phyloP scores from a whole-genome alignment of 2,113 vertebrate genomes.

The Ginglymostoma cirratum region DNA sequence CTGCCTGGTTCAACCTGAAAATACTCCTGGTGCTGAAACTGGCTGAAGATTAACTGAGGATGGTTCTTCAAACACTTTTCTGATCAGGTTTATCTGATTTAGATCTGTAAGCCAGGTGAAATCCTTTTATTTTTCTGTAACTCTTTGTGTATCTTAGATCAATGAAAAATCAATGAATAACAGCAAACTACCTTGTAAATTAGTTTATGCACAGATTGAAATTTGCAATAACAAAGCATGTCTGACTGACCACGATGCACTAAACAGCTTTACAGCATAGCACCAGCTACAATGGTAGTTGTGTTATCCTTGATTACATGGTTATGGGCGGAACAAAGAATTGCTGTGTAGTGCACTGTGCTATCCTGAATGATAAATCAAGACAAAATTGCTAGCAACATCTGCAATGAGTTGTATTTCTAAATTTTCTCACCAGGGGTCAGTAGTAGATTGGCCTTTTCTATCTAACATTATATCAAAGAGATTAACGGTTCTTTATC shows the following conservation, averaged over 20 bases:
- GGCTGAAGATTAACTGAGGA: neutral
- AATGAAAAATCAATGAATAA: neutral
- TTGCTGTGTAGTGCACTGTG: neutral
- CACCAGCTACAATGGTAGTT: neutral
- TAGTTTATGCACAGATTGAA: neutral
- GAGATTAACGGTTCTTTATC: neutral
- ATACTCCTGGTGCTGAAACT: neutral
- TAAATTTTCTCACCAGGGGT: slow-evolving; percentile 12
- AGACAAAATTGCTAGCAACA: neutral
- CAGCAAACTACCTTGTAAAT: neutral
- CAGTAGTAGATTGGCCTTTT: slow-evolving; percentile 4
- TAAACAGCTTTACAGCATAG: neutral
- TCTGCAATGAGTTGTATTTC: slow-evolving; percentile 16
- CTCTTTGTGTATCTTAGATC: neutral
- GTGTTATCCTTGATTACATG: slow-evolving; percentile 1
- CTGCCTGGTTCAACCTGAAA: neutral
- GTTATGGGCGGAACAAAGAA: neutral
- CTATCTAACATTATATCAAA: neutral
- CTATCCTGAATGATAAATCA: neutral
- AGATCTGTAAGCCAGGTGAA: neutral
- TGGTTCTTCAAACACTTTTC: neutral
- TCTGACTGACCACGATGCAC: neutral
- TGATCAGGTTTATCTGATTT: neutral
- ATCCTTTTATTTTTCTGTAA: neutral
- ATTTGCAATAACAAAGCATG: neutral